Conservation (phyloP, 2,797 vertebrate species). For the Xenopus petersii region DNA sequence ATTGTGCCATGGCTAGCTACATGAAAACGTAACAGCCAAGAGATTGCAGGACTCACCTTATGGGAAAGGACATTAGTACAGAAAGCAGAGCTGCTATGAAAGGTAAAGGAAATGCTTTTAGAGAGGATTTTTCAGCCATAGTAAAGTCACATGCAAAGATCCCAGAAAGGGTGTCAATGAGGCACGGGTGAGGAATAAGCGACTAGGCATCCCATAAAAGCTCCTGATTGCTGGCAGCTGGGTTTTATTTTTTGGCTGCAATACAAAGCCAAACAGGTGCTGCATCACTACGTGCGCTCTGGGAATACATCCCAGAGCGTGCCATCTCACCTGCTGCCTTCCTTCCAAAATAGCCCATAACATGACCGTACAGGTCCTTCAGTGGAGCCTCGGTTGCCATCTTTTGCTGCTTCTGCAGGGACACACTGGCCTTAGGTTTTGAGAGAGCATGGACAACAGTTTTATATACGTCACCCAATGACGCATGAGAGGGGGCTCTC, state of each 20-base stretch:
- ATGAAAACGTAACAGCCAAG: slow-evolving; percentile 69
- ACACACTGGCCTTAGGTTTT: slow-evolving; percentile 94
- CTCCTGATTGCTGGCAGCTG: slow-evolving; percentile 77
- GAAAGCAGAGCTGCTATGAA: slow-evolving; percentile 54
- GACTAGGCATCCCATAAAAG: slow-evolving; percentile 82
- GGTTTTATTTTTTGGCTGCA: slow-evolving; percentile 66
- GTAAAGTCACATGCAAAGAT: slow-evolving; percentile 92
- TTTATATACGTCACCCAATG: slow-evolving; percentile 97
- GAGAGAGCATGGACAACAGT: slow-evolving; percentile 98
- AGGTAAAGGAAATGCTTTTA: slow-evolving; percentile 20
- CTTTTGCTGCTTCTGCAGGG: slow-evolving; percentile 91
- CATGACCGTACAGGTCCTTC: slow-evolving; percentile 98
- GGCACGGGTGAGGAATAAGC: slow-evolving; percentile 66
- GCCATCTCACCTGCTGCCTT: slow-evolving; percentile 98
- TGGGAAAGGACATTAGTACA: slow-evolving; percentile 72
- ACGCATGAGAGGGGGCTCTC: slow-evolving; percentile 84
- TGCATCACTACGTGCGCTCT: slow-evolving; percentile 75
- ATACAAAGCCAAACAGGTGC: slow-evolving; percentile 79
- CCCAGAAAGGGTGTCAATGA: slow-evolving; percentile 49
- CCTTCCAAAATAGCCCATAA: slow-evolving; percentile 99
- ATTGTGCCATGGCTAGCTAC: too few relatives aligned
- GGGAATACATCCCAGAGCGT: slow-evolving; percentile 62
- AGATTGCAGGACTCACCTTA: slow-evolving; percentile 67
- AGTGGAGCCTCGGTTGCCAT: slow-evolving; percentile 92
- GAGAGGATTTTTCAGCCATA: slow-evolving; percentile 35